Percentiles rank a stretch among this genome's conserved stretches.
phyloP scores from a whole-genome alignment of 2,797 vertebrate species.

The Knipowitschia caucasica region DNA sequence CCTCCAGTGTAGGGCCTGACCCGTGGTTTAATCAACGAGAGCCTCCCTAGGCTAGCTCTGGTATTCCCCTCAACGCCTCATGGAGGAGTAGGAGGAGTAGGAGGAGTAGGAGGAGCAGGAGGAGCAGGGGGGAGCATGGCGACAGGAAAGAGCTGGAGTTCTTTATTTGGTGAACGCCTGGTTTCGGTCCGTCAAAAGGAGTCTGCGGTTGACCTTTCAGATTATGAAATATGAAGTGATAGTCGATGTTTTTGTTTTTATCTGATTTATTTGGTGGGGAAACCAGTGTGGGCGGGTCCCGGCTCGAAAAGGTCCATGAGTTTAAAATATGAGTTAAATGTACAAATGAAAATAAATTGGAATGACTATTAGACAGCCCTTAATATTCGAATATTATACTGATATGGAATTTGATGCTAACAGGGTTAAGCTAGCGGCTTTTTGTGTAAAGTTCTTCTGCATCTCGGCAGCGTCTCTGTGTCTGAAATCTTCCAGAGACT shows the following conservation, averaged over 20 bases:
- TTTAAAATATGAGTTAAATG: too few relatives aligned
- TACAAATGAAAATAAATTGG: too few relatives aligned
- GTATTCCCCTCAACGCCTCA: slow-evolving; percentile 50
- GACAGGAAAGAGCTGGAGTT: slow-evolving; percentile 19
- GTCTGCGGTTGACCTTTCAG: slow-evolving; percentile 36
- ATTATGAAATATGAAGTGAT: slow-evolving; percentile 35
- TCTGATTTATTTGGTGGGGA: not conserved
- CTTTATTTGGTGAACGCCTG: slow-evolving; percentile 36
- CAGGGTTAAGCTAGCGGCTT: too few relatives aligned
- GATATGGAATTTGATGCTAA: too few relatives aligned
- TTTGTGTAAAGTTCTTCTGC: too few relatives aligned
- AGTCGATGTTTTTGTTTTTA: not conserved
- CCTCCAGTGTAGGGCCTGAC: slow-evolving; percentile 52
- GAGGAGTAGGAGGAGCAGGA: slow-evolving; percentile 25
- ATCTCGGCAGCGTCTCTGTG: too few relatives aligned
- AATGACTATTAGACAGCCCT: too few relatives aligned
- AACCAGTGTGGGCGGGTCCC: too few relatives aligned
- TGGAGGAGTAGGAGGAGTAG: slow-evolving; percentile 26
- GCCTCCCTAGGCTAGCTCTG: slow-evolving; percentile 49
- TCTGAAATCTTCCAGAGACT: too few relatives aligned
- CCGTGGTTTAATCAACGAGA: slow-evolving; percentile 50
- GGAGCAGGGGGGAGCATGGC: slow-evolving; percentile 20
- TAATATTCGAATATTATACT: too few relatives aligned
- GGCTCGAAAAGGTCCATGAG: too few relatives aligned
- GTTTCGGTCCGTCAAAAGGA: slow-evolving; percentile 55